Base-by-base conservation (phyloP, 1,140 invertebrate genomes). In the Pogonomyrmex californicus region DNA sequence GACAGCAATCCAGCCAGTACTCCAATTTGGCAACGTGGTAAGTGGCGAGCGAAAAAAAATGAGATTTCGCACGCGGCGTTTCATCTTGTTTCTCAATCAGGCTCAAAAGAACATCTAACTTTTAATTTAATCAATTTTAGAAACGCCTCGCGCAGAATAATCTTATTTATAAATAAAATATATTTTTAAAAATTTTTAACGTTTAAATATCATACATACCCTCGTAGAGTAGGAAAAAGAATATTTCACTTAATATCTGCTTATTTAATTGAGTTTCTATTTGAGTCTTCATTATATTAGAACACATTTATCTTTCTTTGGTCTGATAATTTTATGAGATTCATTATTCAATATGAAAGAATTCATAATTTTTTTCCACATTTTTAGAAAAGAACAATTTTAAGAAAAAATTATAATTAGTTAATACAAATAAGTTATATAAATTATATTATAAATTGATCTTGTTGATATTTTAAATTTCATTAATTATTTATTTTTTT, bases 1-100 rank as follows among this genome's bases (percentile, higher is more conserved):
- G 98, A 99, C 95, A 98, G 98, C 90, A 99, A 99, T 96, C 98
- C 98, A 49, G 96, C 97, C 49, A 97, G 97, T n/a, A 95, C 96
- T n/a, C 98, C 98, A 36, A 96, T 97, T 90, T 99, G 98, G 98
- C 96, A 98, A 91, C 92, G 94, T 82, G 94, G 95, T 95, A 91
- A 95, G 93, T 92, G 87, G 90, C 73, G 47, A 62, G n/a, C 41
- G 4, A n/a, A 47, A 49, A 41, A 58, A 75, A 60, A 76, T 30
- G 41, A 23, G 7, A 30, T 54, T 51, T 51, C 12, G 44, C 41
- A 41, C 41, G 65, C 44, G 41, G 65, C 41, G 41, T 68, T 68
- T 68, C 41, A 12, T 1, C 23, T 30, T 10, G n/a, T 17, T 49
- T 71, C 68, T 51, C 68, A 6, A 30, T 2, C 14, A 5, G 44